Base-by-base conservation (phyloP, 2,113 vertebrate genomes). In the Mionectes macconnelli region DNA sequence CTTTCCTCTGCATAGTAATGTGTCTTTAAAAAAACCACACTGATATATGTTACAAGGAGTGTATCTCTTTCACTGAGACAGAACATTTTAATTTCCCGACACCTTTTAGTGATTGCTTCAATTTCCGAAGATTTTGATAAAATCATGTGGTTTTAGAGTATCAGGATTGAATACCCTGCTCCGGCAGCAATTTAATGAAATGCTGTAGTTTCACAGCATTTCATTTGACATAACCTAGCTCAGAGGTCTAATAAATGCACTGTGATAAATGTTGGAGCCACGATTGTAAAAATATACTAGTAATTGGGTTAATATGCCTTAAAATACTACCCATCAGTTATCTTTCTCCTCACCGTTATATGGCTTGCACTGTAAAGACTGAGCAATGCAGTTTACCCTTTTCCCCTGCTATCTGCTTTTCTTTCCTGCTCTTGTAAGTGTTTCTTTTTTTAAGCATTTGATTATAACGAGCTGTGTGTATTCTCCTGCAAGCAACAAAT, bases 281-380 rank as follows among this genome's bases (percentile, higher is more conserved):
- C 96, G 98, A 98, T 98, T 98, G 99, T 99, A 98, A 99, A 99
- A 99, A 98, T 98, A 99, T 98, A 98, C 98, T 99, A 99, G 99
- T 99, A 99, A 99, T 99, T 98, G 98, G 98, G 98, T 99, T 99
- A 99, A 99, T 99, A 99, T 99, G 99, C 99, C 98, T 99, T 99
- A 99, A 99, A 99, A 99, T 99, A 98, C 98, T 98, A 93, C 97
- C 98, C 98, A 99, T 99, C 98, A 98, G 98, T 99, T 99, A 99
- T 98, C 97, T 97, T 96, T 98, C 97, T 98, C 97, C 95, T 98
- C 52, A 20, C 97, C 67, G 80, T 98, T 95, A 67, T 94, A 92
- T 75, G 56, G 96, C 94, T 93, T 95, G 87, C 72, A 93, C 93
- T 69, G 93, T 94, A 97, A 94, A 97, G 90, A 52, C 79, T 21